Base-by-base conservation (phyloP, 2,888 invertebrate species). In the Crocallis elinguaria region DNA sequence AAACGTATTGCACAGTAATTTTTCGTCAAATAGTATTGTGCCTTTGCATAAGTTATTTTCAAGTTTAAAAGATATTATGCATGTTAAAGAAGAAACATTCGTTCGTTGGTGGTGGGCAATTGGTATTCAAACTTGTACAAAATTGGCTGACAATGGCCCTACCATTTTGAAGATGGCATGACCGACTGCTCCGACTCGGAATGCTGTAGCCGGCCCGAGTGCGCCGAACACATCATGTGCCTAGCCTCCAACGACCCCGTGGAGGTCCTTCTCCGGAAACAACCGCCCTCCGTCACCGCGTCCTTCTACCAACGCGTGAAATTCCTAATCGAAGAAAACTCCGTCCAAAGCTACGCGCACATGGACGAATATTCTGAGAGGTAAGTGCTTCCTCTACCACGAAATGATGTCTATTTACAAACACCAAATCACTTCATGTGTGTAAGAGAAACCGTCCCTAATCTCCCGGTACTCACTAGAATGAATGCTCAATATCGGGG, bases 121-220 rank as follows among this genome's bases (percentile, higher is more conserved):
- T 48, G 49, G 49, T 51, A 53, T 17, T 55, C 16, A 43, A 39
- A 21, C 13, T 27, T 45, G 60, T 67, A 69, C 62, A 68, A 63
- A 58, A 57, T 56, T 56, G 58, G 63, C 74, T 86, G 76, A 84
- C 81, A 77, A 82, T 79, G 77, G 79, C 64, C 77, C 77, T 81
- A 80, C 78, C 75, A 67, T 88, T 90, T 89, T 87, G 86, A 92
- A 99, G 99, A 99, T 93, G 99, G 99, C 67, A 96, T 99, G 94
- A 94, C 95, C 71, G 99, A 99, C 93, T 99, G 99, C 92, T 97
- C 98, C 64, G 99, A 99, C 92, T 98, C 98, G 82, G 99, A 99
- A 89, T 99, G 99, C 91, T 99, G 99, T 87, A 95, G 95, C 64
- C 95, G 96, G 77, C 94, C 95, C 13, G 94, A 95, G 65, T 99